Percentiles rank a stretch among this genome's conserved stretches.
Evolutionary conservation across 2,113 vertebrate genomes (phyloP).

Genomic region (Hiodon alosoides): DNA sequence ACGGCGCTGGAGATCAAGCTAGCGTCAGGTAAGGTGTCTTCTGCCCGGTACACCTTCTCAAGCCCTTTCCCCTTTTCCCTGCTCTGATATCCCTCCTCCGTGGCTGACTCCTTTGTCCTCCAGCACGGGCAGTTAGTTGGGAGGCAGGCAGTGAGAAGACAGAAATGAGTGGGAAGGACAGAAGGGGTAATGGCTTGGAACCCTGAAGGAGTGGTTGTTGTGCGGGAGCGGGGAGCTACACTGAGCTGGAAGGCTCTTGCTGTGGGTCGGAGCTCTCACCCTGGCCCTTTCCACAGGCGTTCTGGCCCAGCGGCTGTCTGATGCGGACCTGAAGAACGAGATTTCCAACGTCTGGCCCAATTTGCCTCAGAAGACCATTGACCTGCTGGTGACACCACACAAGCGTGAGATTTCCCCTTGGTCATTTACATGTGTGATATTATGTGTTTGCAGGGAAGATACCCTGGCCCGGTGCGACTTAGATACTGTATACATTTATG

Average conservation of each 20-base stretch:
- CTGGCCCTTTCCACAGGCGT: conserved; percentile 58
- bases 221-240: too few species aligned
- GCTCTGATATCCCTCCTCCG: neutral
- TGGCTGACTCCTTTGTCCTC: neutral
- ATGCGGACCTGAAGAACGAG: conserved; percentile 85
- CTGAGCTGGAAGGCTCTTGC: neutral
- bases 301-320: conserved; percentile 79
- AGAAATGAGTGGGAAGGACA: too few species aligned
- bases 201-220: too few species aligned
- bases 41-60: neutral
- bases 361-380: conserved; percentile 82
- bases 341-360: conserved; percentile 85
- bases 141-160: too few species aligned
- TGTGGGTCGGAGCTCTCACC: neutral
- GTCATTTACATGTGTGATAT: neutral
- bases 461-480: too few species aligned
- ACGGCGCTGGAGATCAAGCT: conserved; percentile 95
- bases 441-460: neutral
- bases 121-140: neutral
- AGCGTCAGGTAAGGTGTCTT: conserved; percentile 71
- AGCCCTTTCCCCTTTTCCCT: neutral
- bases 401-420: conserved; percentile 68
- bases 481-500: neutral
- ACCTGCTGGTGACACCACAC: conserved; percentile 90
- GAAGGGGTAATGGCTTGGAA: too few species aligned